Base-by-base conservation (phyloP, 2,797 vertebrate species). In the Halcyon leucocephala region DNA sequence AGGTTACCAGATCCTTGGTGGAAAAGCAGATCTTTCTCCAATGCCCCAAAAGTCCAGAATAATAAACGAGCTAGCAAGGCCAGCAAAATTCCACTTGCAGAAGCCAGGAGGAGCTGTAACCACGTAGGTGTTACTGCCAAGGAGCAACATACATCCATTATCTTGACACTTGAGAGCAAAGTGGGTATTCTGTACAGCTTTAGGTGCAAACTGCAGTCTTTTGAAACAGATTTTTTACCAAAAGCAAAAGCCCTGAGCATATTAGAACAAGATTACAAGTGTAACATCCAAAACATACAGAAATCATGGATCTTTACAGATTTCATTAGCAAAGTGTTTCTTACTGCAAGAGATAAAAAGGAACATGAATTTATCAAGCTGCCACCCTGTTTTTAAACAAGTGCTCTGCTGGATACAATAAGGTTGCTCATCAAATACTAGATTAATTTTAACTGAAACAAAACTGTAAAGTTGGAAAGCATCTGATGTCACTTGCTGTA, bases 61-160 rank as follows among this genome's bases (percentile, higher is more conserved):
- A 89, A 92, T 6, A 41, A 85, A 73, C 3, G 31, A 44, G 51
- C 6, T 5, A 67, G 37, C 5, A 81, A 81, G 20, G 11, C 48
- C 55, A 89, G 57, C 57, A 89, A 87, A 89, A 83, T 88, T 78
- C 94, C 76, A 20, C 82, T 76, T 79, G 9, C 73, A 62, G 96
- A 95, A 96, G 94, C 79, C 96, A 97, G 94, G 94, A 93, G 94
- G 96, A 96, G 96, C 94, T 94, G 11, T 33, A 93, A 86, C 70
- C 94, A 95, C 85, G 55, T 1, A 62, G 85, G 80, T 79, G n/a
- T n/a, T 60, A 41, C 1, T 60, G 80, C 62, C 48, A 79, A 90
- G 46, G 26, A 72, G 29, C 28, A 78, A 28, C 5, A 46, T 2
- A 18, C 14, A 25, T 61, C 39, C 39, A 90, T 78, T 52, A 81